A percentile compares a stretch with the other conserved stretches of the same genome.
These are phyloP conservation scores for Pristis pectinata DNA, from an alignment of 2,797 vertebrate genomes.

Conservation along the genomic window DNA sequence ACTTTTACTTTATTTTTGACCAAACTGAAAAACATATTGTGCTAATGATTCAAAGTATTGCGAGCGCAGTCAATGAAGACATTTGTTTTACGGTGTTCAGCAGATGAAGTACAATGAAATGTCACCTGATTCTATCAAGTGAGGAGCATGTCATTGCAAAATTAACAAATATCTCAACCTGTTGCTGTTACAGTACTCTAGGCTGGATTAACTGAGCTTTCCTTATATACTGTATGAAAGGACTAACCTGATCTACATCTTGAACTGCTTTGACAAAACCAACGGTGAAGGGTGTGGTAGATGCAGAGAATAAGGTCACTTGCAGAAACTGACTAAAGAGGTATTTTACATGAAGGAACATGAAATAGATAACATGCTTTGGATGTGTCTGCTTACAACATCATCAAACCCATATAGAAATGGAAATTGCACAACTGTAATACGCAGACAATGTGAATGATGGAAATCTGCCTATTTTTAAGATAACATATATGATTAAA, in stretches of 20 bases:
- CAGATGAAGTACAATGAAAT: neutral
- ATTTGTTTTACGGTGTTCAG: neutral
- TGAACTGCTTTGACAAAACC: neutral
- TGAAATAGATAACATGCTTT: neutral
- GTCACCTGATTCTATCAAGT: neutral
- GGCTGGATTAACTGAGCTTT: slow-evolving; percentile 10
- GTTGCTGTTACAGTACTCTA: neutral
- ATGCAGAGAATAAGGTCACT: neutral
- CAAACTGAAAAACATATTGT: neutral
- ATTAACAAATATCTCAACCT: neutral
- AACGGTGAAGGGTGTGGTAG: neutral
- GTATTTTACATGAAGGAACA: neutral
- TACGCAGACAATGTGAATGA: neutral
- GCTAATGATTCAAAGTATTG: neutral
- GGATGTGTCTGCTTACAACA: neutral
- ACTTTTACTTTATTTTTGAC: neutral
- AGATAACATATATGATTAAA: neutral
- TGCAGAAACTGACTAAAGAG: neutral
- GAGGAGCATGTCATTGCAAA: neutral
- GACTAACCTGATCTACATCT: neutral
- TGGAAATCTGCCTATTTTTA: neutral
- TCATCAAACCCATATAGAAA: neutral
- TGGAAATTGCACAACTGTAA: neutral
- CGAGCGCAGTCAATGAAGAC: neutral
- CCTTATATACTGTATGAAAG: neutral